A percentile compares a stretch with the other conserved stretches of the same genome.
phyloP scores from a whole-genome alignment of 2,888 invertebrate species.

The Pseudococcus longispinus region DNA sequence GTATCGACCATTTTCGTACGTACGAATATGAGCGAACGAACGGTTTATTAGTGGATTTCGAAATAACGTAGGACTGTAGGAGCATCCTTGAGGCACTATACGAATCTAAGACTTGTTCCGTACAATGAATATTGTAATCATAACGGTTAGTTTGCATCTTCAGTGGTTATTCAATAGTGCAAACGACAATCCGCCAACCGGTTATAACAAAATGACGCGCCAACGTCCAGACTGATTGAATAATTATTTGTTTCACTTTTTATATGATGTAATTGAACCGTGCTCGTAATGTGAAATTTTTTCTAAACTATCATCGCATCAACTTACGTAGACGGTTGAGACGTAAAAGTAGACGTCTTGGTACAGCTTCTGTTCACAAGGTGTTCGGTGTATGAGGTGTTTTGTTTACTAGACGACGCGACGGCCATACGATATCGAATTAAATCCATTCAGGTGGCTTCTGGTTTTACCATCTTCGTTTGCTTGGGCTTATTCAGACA shows the following conservation, averaged over 20 bases:
- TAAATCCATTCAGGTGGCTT: background rate
- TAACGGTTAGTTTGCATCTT: slow-evolving; percentile 26
- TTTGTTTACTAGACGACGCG: background rate
- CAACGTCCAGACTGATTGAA: slow-evolving; percentile 10
- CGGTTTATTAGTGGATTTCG: slow-evolving; percentile 9
- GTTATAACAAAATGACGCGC: slow-evolving; percentile 16
- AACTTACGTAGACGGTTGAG: background rate
- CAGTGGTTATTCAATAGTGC: slow-evolving; percentile 22
- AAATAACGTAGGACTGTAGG: background rate
- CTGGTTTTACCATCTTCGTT: background rate
- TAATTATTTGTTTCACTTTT: slow-evolving; percentile 22
- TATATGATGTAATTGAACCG: slow-evolving; percentile 22
- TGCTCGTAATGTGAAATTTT: slow-evolving; percentile 18
- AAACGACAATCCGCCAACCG: slow-evolving; percentile 7
- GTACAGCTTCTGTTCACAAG: background rate
- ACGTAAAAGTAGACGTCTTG: background rate
- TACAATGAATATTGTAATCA: slow-evolving; percentile 26
- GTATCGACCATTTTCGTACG: background rate
- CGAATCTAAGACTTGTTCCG: background rate
- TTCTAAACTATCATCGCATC: background rate
- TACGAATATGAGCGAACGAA: background rate
- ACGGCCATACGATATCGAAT: background rate
- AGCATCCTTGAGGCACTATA: background rate
- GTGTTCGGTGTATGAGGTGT: background rate
- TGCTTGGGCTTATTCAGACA: too few species aligned